Evolutionary conservation across 1,140 invertebrate species (phyloP).

Genomic region (Anastrepha obliqua): DNA sequence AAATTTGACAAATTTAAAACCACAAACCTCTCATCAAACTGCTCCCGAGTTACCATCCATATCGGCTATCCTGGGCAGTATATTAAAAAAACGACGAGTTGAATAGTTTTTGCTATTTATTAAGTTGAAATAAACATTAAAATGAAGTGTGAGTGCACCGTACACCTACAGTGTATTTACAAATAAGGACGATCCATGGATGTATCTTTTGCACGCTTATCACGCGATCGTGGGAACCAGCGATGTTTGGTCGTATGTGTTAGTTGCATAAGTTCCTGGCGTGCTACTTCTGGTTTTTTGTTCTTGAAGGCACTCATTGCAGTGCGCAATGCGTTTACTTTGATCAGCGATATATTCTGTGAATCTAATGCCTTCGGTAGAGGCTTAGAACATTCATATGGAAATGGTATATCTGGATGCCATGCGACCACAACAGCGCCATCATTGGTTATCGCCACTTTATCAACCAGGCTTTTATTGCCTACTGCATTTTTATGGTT

Average conservation of each 20-base stretch:
- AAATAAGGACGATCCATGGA: slow-evolving; percentile 84
- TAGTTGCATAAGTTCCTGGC: slow-evolving; percentile 82
- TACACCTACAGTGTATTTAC: slow-evolving; percentile 73
- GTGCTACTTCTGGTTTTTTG: slow-evolving; percentile 78
- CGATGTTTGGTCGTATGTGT: slow-evolving; percentile 87
- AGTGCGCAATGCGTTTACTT: slow-evolving; percentile 79
- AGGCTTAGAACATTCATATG: slow-evolving; percentile 88
- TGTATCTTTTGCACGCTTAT: slow-evolving; percentile 81
- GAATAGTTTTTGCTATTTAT: slow-evolving; percentile 62
- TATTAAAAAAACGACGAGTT: slow-evolving; percentile 83
- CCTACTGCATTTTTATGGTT: slow-evolving; percentile 64
- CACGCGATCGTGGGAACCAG: slow-evolving; percentile 84
- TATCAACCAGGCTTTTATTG: slow-evolving; percentile 72
- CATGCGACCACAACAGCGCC: slow-evolving; percentile 88
- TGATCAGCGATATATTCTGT: slow-evolving; percentile 77
- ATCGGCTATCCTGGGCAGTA: slow-evolving; percentile 84
- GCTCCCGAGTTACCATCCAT: slow-evolving; percentile 79
- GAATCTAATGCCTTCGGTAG: slow-evolving; percentile 76
- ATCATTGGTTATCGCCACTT: slow-evolving; percentile 82
- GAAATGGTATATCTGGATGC: slow-evolving; percentile 88
- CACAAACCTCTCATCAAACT: slow-evolving; percentile 79
- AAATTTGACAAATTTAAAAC: slow-evolving; percentile 84
- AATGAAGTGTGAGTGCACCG: background rate
- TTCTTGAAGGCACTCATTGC: slow-evolving; percentile 80
- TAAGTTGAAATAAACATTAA: slow-evolving; percentile 12